Base-by-base conservation (phyloP, 2,888 invertebrate genomes). In the Spatulosminthurus flaviceps region DNA sequence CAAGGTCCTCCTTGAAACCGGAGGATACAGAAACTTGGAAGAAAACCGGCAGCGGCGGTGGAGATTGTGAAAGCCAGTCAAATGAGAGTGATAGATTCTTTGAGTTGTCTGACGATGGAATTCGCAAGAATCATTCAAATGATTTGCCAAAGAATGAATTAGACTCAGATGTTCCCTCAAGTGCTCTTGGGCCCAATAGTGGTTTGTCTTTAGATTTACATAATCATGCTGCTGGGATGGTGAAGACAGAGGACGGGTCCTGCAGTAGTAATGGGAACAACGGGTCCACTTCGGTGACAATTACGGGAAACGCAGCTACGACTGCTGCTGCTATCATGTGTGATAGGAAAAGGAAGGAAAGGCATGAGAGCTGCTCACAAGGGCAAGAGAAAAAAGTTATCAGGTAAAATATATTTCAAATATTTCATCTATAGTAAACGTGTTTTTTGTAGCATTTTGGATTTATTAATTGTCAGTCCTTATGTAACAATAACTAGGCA, bases 291-390 rank as follows among this genome's bases (percentile, higher is more conserved):
- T 41, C 70, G 21, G 51, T 21, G 29, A 43, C 26, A 11, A 16
- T 19, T 7, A 51, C 28, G 5, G 41, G 9, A 21, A 34, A 16
- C 16, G 51, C 19, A 51, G n/a, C 21, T 21, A n/a, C 74, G 2
- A 21, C 22, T 29, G 79, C 71, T 22, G 79, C 80, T 41, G 78
- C 81, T 60, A 71, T 80, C 79, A 71, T 84, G 78, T 80, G 71
- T 76, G 84, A 84, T 67, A 78, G 91, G 79, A 91, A 92, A 87
- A 89, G 92, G 82, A 92, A 91, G 87, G 92, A 92, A 86, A 89
- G 91, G 67, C 90, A 91, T 86, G 91, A 92, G 87, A 91, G 91
- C 87, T 82, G 79, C 26, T 90, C 90, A 34, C 87, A 89, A 78
- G 89, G 89, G 70, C 90, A 90, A 84, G 91, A 92, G 86, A 89